Evolutionary conservation across 1,140 invertebrate species (phyloP), one percentile per base, ranked within the genome.

Genomic region (Campoletis sonorensis): DNA sequence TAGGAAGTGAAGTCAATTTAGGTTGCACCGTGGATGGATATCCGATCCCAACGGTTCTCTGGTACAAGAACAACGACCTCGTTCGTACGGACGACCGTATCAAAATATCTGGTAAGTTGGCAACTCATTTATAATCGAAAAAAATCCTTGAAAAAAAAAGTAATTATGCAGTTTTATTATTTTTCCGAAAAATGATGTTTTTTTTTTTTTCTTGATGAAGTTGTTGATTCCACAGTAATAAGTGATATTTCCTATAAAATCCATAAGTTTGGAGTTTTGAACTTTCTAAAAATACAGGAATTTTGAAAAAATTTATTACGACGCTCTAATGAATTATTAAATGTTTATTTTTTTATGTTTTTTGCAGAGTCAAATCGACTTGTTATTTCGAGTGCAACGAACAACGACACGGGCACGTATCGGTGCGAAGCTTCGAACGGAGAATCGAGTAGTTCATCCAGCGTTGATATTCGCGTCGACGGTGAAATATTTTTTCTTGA

Each of bases 21-120:
- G 92, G 92, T n/a, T 98, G 97, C 89, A 93, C 94, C 10, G 95
- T 96, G 15, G 94, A 95, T 72, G 97, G 97, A 4, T 95, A 95
- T 90, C 96, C 97, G 0, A 89, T 92, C 51, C 96, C 96, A 5
- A 90, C 92, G 79, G 94, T 97, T 0, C 91, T 93, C 54, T 98
- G 97, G 97, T 96, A 94, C 86, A 97, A 97, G 91, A 95, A 97
- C 87, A 93, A 94, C 58, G 87, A 92, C 45, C 90, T 89, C 7
- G 84, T 96, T 45, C 81, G 89, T 49, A 72, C 89, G 33, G 91
- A 88, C 75, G 93, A 94, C 61, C 92, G 94, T 79, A 91, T 94
- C 58, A 88, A 91, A 49, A 93, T 96, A 82, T 93, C 94, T 85
- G 94, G 95, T 96, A 91, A 92, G 86, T 45, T 45, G 11, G 1